Percentiles rank a stretch among this genome's conserved stretches.
Evolutionary conservation across 2,888 invertebrate genomes (phyloP).

Genomic region (Cyaniris semiargus): DNA sequence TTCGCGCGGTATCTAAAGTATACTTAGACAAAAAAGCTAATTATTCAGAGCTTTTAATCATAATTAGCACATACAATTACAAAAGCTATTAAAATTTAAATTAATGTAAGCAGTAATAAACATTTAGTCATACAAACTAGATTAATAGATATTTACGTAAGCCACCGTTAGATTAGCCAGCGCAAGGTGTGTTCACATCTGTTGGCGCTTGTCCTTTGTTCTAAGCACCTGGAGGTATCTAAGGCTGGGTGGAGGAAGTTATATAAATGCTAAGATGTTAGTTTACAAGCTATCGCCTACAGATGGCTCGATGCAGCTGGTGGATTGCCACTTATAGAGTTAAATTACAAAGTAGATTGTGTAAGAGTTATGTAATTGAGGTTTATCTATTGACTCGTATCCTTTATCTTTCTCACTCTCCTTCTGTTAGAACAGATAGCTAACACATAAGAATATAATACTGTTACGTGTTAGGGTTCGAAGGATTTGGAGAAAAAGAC

Average conservation of each 20-base stretch:
- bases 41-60: background rate
- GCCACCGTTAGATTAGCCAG: conserved; percentile 5
- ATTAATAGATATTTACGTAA: background rate
- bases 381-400: background rate
- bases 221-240: background rate
- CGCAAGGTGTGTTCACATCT: conserved; percentile 12
- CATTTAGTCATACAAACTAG: background rate
- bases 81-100: too few relatives aligned
- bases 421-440: background rate
- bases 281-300: conserved; percentile 7
- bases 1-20: too few relatives aligned
- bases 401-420: background rate
- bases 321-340: background rate
- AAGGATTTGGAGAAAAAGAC: too few relatives aligned
- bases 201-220: conserved; percentile 4
- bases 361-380: background rate
- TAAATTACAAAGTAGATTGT: background rate
- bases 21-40: background rate
- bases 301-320: conserved; percentile 3
- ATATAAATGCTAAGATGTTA: conserved; percentile 10
- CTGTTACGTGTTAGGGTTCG: too few relatives aligned
- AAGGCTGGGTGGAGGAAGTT: conserved; percentile 8
- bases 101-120: background rate
- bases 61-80: background rate
- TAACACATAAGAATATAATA: too few relatives aligned